Evolutionary conservation across 2,797 vertebrate species (phyloP).

Genomic region (Nannoperca obscura): DNA sequence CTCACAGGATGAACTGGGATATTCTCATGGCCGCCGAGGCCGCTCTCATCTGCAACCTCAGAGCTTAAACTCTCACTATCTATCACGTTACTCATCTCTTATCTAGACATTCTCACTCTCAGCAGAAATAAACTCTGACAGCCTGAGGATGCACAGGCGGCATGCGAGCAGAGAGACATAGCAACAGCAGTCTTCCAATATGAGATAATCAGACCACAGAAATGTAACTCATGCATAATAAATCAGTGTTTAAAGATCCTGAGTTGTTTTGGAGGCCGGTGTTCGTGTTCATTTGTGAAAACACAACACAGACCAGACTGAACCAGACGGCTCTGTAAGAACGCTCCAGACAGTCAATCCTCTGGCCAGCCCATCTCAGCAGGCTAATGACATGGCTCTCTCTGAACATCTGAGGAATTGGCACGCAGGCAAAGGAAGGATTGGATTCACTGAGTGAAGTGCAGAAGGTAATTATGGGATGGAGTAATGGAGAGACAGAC

Average conservation of each 20-base stretch:
- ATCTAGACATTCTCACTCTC: conserved; percentile 55
- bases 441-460: conserved; percentile 70
- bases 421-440: conserved; percentile 74
- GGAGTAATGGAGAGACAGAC: conserved; percentile 70
- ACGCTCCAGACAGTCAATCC: conserved; percentile 65
- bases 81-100: conserved; percentile 70
- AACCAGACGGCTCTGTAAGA: conserved; percentile 50
- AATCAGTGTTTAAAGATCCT: conserved; percentile 32
- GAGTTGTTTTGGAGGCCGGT: conserved; percentile 27
- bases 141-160: conserved; percentile 68
- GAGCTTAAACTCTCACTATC: conserved; percentile 37
- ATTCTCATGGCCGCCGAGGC: conserved; percentile 22
- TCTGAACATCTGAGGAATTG: conserved; percentile 79
- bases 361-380: conserved; percentile 59
- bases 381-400: conserved; percentile 75
- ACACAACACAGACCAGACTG: conserved; percentile 34
- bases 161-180: conserved; percentile 49
- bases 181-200: conserved; percentile 44
- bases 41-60: conserved; percentile 28
- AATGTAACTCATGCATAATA: conserved; percentile 39
- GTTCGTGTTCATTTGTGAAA: conserved; percentile 40
- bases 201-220: conserved; percentile 55
- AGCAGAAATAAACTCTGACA: conserved; percentile 62
- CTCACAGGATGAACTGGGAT: conserved; percentile 39
- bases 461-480: conserved; percentile 81